Percentiles rank a stretch among this genome's conserved stretches.
phyloP scores from a whole-genome alignment of 2,113 vertebrate species.

The Equus quagga region DNA sequence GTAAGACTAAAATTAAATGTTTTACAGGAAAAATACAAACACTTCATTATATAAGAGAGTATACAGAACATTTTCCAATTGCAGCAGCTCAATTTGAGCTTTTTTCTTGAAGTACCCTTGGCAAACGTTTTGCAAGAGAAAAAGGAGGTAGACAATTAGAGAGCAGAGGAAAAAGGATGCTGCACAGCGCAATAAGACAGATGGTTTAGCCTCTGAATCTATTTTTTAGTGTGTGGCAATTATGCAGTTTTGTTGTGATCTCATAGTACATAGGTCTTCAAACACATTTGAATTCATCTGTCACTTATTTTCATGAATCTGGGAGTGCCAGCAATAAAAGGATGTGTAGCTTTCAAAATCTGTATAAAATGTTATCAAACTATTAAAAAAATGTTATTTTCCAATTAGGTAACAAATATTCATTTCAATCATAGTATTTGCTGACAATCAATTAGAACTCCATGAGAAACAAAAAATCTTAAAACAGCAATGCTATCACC shows the following conservation, averaged over 20 bases:
- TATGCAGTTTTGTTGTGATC: slow-evolving; percentile 77
- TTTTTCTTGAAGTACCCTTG: slow-evolving; percentile 59
- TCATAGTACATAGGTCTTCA: slow-evolving; percentile 76
- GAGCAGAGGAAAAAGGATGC: slow-evolving; percentile 63
- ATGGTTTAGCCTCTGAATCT: slow-evolving; percentile 73
- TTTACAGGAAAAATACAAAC: slow-evolving; percentile 35
- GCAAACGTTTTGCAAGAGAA: slow-evolving; percentile 67
- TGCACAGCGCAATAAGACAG: slow-evolving; percentile 73
- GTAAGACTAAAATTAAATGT: slow-evolving; percentile 51
- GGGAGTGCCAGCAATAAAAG: slow-evolving; percentile 52
- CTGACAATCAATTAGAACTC: slow-evolving; percentile 70
- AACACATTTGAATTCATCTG: slow-evolving; percentile 84
- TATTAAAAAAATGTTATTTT: slow-evolving; percentile 81
- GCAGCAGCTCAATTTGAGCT: slow-evolving; percentile 44
- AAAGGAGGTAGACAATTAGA: slow-evolving; percentile 57
- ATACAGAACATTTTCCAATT: slow-evolving; percentile 41
- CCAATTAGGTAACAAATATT: slow-evolving; percentile 76
- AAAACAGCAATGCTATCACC: neutral
- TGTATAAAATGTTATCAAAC: slow-evolving; percentile 73
- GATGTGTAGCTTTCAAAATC: slow-evolving; percentile 65
- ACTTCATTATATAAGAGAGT: neutral
- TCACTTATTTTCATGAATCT: slow-evolving; percentile 72
- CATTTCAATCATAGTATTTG: slow-evolving; percentile 70
- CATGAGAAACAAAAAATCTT: neutral
- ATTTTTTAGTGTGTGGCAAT: slow-evolving; percentile 46